A percentile compares a stretch with the other conserved stretches of the same genome.
Conservation (phyloP, 2,888 invertebrate genomes). For the Cantharis lateralis region DNA sequence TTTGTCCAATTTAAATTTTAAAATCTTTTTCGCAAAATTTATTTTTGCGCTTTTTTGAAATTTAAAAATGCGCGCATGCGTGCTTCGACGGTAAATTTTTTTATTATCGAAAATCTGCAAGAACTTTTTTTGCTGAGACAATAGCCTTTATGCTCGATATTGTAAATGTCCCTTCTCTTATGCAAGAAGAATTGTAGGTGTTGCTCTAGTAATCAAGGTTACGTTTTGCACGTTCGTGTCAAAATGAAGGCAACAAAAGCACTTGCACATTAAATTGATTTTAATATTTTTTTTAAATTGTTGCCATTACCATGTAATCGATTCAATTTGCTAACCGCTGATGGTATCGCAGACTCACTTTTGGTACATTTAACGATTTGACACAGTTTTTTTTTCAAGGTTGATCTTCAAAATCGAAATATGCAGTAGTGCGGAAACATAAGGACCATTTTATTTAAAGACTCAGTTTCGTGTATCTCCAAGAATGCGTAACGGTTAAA, state of each 20-base stretch:
- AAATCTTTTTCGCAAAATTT: neutral
- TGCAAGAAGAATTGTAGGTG: slow-evolving; percentile 11
- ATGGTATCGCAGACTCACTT: neutral
- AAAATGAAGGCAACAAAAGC: slow-evolving; percentile 16
- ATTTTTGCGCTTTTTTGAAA: neutral
- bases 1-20: neutral
- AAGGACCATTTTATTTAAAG: neutral
- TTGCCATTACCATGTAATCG: neutral
- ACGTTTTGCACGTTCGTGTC: slow-evolving; percentile 9
- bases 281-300: neutral
- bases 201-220: slow-evolving; percentile 25
- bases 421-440: slow-evolving; percentile 6
- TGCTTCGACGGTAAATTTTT: neutral
- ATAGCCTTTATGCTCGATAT: slow-evolving; percentile 16
- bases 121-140: neutral
- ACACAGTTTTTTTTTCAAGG: slow-evolving; percentile 18
- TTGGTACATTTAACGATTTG: neutral
- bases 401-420: slow-evolving; percentile 7
- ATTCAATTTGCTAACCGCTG: neutral
- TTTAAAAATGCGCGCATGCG: neutral
- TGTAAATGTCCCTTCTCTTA: slow-evolving; percentile 21
- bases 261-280: slow-evolving; percentile 3
- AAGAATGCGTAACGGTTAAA: slow-evolving; percentile 10
- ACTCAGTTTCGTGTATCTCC: neutral
- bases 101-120: neutral